Base-by-base conservation (phyloP, 2,888 invertebrate genomes). In the Exocentrus adspersus region DNA sequence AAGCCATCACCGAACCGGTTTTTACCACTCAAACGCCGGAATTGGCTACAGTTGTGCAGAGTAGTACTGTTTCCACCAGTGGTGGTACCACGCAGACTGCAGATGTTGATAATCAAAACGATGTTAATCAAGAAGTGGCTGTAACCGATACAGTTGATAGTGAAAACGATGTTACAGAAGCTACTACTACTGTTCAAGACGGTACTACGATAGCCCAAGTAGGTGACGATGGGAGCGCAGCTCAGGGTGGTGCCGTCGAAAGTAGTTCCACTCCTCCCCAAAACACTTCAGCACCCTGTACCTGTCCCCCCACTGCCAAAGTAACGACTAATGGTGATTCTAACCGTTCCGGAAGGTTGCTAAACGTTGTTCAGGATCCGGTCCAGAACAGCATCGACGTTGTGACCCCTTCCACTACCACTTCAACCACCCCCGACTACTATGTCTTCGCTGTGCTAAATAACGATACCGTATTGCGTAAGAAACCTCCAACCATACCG, bases 381-480 rank as follows among this genome's bases (percentile, higher is more conserved):
- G 67, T 75, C 42, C 70, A 64, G 57, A 76, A 76, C 67, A 73
- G 71, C 50, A 63, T 76, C 6, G 75, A 76, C 24, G 53, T 69
- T 57, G 64, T 72, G 4, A 74, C 74, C 17, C 67, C 71, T 21
- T 65, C 69, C 30, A 69, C 64, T 53, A 70, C 73, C 54, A 67
- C 75, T 41, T 68, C 74, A 48, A 68, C 73, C 57, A 69, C 77
- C 28, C 88, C 89, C 57, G 86, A 91, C 84, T 92, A 89, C 78
- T 87, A 88, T 69, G 87, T 92, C 72, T 92, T 91, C 79, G 92
- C 91, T 75, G 89, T 92, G 75, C 86, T 91, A 75, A 90, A 91
- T 67, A 92, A 92, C 81, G 91, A 90, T 84, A 92, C 92, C 70
- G 89, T 92, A 82, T 89, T 91, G 81, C 87, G 90, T 82, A 91